Evolutionary conservation across 2,113 vertebrate genomes (phyloP).

Genomic region (Phycodurus eques): DNA sequence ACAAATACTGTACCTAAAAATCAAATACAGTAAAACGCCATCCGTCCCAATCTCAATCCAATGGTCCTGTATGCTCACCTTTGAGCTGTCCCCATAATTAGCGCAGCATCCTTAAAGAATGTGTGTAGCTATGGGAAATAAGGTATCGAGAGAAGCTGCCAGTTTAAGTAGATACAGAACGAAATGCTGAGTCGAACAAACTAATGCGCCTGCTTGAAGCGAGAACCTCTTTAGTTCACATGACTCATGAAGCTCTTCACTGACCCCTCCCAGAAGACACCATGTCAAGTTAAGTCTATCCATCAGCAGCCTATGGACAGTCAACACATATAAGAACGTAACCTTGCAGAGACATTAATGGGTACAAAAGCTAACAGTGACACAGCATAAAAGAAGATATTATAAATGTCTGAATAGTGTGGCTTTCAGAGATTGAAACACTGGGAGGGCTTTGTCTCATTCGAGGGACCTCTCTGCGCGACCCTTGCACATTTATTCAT

Average conservation of each 20-base stretch:
- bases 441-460: slow-evolving; percentile 69
- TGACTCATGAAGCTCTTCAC: slow-evolving; percentile 21
- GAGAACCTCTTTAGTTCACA: slow-evolving; percentile 18
- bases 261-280: slow-evolving; percentile 21
- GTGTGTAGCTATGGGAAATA: slow-evolving; percentile 3
- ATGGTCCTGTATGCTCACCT: slow-evolving; percentile 66
- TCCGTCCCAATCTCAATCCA: not conserved
- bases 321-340: slow-evolving; percentile 37
- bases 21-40: not conserved
- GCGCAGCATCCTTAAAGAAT: slow-evolving; percentile 52
- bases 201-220: slow-evolving; percentile 16
- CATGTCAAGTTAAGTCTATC: slow-evolving; percentile 23
- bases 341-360: slow-evolving; percentile 47
- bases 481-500: slow-evolving; percentile 49
- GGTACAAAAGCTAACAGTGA: slow-evolving; percentile 50
- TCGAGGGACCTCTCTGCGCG: slow-evolving; percentile 54
- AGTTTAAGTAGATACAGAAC: not conserved
- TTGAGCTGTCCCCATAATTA: slow-evolving; percentile 72
- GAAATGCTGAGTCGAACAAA: slow-evolving; percentile 13
- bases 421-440: slow-evolving; percentile 64
- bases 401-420: slow-evolving; percentile 69
- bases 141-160: slow-evolving; percentile 1
- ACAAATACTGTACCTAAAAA: slow-evolving; percentile 6
- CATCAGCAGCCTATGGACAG: slow-evolving; percentile 1
- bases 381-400: slow-evolving; percentile 55